These are phyloP conservation scores for Lindbergichthys nudifrons DNA, from an alignment of 2,797 vertebrate species.

Conservation along the genomic window DNA sequence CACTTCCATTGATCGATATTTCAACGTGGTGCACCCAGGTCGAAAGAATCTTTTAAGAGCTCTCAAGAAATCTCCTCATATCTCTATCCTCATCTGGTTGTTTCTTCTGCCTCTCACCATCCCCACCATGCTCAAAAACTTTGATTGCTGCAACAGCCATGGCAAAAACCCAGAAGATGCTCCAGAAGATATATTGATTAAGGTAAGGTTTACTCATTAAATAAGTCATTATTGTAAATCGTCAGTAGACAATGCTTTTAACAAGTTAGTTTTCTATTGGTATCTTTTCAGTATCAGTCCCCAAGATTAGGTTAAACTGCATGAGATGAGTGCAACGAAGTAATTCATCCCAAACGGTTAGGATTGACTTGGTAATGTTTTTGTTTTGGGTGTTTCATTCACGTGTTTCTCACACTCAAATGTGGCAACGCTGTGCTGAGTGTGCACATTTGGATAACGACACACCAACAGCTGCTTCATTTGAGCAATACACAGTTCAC, in stretches of 20 bases:
- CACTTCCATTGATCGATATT: slow-evolving; percentile 80
- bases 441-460: not conserved
- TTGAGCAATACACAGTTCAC: not conserved
- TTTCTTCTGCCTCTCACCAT: slow-evolving; percentile 68
- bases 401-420: not conserved
- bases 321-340: too few relatives aligned
- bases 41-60: slow-evolving; percentile 69
- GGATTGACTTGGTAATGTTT: not conserved
- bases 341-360: not conserved
- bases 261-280: too few relatives aligned
- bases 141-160: slow-evolving; percentile 66
- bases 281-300: not conserved
- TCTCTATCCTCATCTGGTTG: slow-evolving; percentile 80
- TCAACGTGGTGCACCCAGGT: slow-evolving; percentile 75
- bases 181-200: not conserved
- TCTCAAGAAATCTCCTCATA: slow-evolving; percentile 64
- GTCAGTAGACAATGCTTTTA: too few relatives aligned
- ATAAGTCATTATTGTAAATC: not conserved
- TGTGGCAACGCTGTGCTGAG: slow-evolving; percentile 5
- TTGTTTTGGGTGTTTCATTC: not conserved
- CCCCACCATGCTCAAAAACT: slow-evolving; percentile 76
- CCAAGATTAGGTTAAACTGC: not conserved
- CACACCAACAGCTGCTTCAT: not conserved
- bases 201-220: slow-evolving; percentile 45
- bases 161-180: accelerated